These are phyloP conservation scores for Eulemur coronatus DNA, from an alignment of 2,797 vertebrate genomes.

Conservation along the genomic window DNA sequence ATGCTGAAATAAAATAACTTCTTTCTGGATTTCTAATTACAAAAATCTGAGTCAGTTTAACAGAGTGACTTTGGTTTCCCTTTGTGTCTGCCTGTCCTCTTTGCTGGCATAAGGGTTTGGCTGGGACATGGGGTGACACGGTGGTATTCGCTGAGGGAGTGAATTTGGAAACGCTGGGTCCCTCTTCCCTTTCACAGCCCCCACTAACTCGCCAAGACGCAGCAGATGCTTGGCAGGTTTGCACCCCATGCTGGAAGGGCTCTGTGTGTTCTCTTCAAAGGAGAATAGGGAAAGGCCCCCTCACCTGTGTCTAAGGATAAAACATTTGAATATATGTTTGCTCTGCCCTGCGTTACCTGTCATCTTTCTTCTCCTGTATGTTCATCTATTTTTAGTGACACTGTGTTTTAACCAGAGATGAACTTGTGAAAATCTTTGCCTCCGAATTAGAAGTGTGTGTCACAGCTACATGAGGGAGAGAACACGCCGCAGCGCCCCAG, in stretches of 20 bases:
- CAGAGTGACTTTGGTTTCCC: neutral
- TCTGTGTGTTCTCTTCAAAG: neutral
- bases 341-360: neutral
- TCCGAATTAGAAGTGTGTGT: constrained; percentile 7
- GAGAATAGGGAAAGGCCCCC: neutral
- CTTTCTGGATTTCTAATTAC: neutral
- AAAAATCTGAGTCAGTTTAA: neutral
- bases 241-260: neutral
- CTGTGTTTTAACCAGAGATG: neutral
- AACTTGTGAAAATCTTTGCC: neutral
- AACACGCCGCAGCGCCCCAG: neutral
- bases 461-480: neutral
- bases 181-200: neutral
- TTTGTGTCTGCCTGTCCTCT: neutral
- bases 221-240: neutral
- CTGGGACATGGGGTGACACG: neutral
- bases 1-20: neutral
- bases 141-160: neutral
- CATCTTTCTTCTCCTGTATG: neutral
- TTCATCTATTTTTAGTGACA: constrained; percentile 31
- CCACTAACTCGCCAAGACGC: neutral
- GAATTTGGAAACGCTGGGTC: neutral
- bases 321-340: neutral
- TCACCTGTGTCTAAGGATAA: neutral
- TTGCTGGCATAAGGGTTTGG: neutral